Conservation (phyloP, 2,113 vertebrate genomes). For the Nasalis larvatus region DNA sequence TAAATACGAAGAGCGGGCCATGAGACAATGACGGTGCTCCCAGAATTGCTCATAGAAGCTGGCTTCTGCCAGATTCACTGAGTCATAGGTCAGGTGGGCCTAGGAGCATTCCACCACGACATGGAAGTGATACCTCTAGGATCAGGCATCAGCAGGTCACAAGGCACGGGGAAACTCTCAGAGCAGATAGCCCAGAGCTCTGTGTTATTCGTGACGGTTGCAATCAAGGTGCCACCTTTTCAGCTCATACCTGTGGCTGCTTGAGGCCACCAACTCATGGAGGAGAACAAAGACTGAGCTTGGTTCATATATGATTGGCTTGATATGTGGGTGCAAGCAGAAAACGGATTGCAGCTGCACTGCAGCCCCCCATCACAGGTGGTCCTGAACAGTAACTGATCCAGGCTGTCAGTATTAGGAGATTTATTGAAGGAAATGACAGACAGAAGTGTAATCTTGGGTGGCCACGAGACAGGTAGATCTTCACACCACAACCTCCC, state of each 20-base stretch:
- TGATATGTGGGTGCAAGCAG: background rate
- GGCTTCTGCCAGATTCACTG: background rate
- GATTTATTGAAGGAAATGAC: too few species aligned
- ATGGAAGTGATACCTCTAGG: background rate
- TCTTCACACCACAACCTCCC: too few species aligned
- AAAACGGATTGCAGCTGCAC: too few species aligned
- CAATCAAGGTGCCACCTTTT: background rate
- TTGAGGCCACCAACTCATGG: background rate
- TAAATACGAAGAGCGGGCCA: background rate
- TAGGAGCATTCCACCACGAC: background rate
- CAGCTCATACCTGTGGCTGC: background rate
- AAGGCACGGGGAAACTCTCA: background rate
- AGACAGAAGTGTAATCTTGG: too few species aligned
- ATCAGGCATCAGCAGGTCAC: background rate
- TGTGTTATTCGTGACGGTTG: accelerated
- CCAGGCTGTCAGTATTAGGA: too few species aligned
- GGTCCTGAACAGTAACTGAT: too few species aligned
- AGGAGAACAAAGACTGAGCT: background rate
- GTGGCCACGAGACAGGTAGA: too few species aligned
- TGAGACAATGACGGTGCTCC: background rate
- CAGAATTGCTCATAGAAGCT: too few species aligned
- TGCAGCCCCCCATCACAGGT: too few species aligned
- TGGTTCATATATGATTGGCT: background rate
- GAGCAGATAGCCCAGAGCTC: background rate
- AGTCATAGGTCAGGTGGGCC: background rate